A percentile compares a stretch with the other conserved stretches of the same genome.
These are phyloP conservation scores for Timandra comae DNA, from an alignment of 2,888 invertebrate species.

Conservation along the genomic window DNA sequence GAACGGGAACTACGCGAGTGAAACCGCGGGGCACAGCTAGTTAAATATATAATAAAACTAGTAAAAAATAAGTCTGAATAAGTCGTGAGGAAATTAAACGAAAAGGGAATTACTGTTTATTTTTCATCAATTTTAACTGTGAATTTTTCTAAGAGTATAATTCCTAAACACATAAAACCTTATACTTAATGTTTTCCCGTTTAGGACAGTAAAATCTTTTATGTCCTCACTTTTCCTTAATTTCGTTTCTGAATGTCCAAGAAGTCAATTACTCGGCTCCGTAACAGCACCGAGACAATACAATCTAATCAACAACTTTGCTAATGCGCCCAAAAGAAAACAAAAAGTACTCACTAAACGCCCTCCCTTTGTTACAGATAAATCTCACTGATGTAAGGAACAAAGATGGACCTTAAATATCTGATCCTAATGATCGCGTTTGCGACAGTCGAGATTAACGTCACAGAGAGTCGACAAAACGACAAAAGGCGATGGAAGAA, in stretches of 20 bases:
- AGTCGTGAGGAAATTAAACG: too few species aligned
- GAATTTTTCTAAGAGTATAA: too few species aligned
- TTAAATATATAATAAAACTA: too few species aligned
- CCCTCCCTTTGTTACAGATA: constrained; percentile 64
- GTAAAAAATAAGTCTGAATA: too few species aligned
- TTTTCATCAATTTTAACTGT: too few species aligned
- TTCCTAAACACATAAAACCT: too few species aligned
- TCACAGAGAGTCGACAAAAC: constrained; percentile 65
- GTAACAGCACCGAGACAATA: constrained; percentile 36
- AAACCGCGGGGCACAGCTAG: too few species aligned
- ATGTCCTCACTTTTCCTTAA: constrained; percentile 17
- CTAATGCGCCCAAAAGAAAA: constrained; percentile 35
- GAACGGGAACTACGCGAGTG: too few species aligned
- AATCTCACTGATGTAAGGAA: constrained; percentile 48
- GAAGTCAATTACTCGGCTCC: constrained; percentile 32
- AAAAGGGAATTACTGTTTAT: too few species aligned
- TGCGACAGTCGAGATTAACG: constrained; percentile 65
- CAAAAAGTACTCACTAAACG: constrained; percentile 38
- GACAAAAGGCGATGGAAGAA: constrained; percentile 69
- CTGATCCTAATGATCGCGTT: constrained; percentile 68
- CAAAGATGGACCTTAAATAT: constrained; percentile 67
- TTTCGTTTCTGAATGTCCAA: constrained; percentile 26
- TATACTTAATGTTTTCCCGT: not conserved
- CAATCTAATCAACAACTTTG: constrained; percentile 41
- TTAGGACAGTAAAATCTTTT: constrained; percentile 18